These are phyloP conservation scores for Megamerina dolium DNA, from an alignment of 2,888 invertebrate genomes.

Conservation along the genomic window DNA sequence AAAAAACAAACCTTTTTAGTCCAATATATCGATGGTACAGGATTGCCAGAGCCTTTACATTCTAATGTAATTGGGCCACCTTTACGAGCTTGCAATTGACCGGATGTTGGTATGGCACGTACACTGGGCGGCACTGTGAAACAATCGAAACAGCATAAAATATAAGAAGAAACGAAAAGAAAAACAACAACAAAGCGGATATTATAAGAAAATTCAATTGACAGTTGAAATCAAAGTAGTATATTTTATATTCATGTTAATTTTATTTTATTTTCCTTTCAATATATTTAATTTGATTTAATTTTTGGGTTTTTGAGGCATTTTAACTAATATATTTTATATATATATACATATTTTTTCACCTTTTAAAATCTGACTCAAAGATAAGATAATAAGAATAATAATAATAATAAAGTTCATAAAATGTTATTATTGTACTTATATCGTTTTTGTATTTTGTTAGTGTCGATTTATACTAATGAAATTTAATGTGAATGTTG, in stretches of 20 bases:
- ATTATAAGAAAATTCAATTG: background rate
- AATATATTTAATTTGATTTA: too few species aligned
- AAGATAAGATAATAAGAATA: too few species aligned
- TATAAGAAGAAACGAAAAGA: background rate
- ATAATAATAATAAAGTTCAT: too few species aligned
- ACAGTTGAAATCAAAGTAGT: background rate
- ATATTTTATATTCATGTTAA: background rate
- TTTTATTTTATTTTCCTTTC: too few species aligned
- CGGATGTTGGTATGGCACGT: constrained; percentile 59
- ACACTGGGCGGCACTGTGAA: constrained; percentile 60
- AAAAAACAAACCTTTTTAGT: constrained; percentile 46
- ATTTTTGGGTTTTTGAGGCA: too few species aligned
- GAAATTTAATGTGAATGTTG: too few species aligned
- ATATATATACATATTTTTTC: too few species aligned
- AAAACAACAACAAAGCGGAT: background rate
- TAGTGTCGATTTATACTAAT: too few species aligned
- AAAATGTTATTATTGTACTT: too few species aligned
- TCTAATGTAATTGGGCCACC: constrained; percentile 64
- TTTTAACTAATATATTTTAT: too few species aligned
- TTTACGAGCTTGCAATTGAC: constrained; percentile 61
- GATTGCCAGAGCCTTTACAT: constrained; percentile 66
- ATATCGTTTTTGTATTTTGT: too few species aligned
- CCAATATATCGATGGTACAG: constrained; percentile 67
- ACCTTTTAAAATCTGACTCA: too few species aligned
- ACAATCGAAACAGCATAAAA: background rate